Conservation (phyloP, 2,888 invertebrate species). For the Brachylomia viminalis region DNA sequence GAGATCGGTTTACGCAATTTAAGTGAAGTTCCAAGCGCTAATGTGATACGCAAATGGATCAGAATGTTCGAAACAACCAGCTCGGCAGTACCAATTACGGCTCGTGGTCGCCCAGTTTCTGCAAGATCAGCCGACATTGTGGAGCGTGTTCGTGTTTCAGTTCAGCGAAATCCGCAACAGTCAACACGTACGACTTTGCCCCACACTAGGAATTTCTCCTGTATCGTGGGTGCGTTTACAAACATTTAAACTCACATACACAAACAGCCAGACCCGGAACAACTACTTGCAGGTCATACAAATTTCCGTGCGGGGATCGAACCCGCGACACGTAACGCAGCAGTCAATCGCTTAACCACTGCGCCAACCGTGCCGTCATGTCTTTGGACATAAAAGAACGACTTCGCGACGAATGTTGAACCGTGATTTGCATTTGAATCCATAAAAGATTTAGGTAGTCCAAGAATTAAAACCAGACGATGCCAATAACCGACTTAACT, state of each 20-base stretch:
- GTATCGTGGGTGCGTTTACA: too few species aligned
- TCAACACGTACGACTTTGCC: constrained; percentile 49
- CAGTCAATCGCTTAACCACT: too few species aligned
- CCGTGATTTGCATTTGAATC: constrained; percentile 8
- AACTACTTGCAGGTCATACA: too few species aligned
- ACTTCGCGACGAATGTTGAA: constrained; percentile 15
- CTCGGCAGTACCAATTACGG: constrained; percentile 41
- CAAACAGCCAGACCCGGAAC: too few species aligned
- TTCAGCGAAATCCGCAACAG: constrained; percentile 53
- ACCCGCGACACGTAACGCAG: too few species aligned
- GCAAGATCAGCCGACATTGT: constrained; percentile 47
- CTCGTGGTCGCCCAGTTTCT: constrained; percentile 37
- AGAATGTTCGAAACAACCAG: constrained; percentile 48
- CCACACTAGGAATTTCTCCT: too few species aligned
- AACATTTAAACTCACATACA: too few species aligned
- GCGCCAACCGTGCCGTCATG: too few species aligned
- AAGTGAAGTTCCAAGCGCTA: constrained; percentile 40
- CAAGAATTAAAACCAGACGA: constrained; percentile 7
- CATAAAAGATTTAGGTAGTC: constrained; percentile 8
- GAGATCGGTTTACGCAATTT: constrained; percentile 30
- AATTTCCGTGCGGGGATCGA: too few species aligned
- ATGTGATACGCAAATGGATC: constrained; percentile 47
- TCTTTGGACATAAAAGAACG: constrained; percentile 10
- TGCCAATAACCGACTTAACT: constrained; percentile 38
- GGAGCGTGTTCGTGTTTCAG: constrained; percentile 49